Percentiles rank a stretch among this genome's conserved stretches.
Evolutionary conservation across 2,113 vertebrate genomes (phyloP).

Genomic region (Rattus rattus): DNA sequence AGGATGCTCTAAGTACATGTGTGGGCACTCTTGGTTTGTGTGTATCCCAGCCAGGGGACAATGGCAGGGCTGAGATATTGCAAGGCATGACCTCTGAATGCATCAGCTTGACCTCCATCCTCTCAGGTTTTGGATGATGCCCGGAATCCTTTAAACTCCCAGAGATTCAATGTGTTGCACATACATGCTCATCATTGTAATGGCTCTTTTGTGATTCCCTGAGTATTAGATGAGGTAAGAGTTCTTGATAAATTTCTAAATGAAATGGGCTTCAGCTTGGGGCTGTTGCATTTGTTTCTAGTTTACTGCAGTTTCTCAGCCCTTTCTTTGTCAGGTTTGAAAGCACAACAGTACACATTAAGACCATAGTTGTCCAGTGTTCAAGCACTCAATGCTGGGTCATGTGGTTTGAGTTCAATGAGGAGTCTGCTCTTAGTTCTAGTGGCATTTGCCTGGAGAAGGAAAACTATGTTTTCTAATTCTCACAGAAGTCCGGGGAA

Average conservation of each 20-base stretch:
- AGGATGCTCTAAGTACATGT: background rate
- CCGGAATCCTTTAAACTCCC: background rate
- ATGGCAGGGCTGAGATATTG: background rate
- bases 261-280: background rate
- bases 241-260: constrained; percentile 12
- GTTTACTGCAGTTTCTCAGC: background rate
- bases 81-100: background rate
- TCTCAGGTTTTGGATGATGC: background rate
- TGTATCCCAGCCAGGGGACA: no score
- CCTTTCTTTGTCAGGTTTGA: background rate
- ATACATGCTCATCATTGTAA: background rate
- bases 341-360: background rate
- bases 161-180: background rate
- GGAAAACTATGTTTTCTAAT: background rate
- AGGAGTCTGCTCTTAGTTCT: background rate
- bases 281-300: constrained; percentile 2
- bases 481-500: background rate
- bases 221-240: background rate
- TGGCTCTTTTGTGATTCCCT: background rate
- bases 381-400: background rate
- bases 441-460: background rate
- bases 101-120: background rate
- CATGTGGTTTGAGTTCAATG: background rate
- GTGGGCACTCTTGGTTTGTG: background rate
- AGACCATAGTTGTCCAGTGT: background rate